Evolutionary conservation across 1,140 invertebrate species (phyloP).

Genomic region (Stegodyphus mimosarum): DNA sequence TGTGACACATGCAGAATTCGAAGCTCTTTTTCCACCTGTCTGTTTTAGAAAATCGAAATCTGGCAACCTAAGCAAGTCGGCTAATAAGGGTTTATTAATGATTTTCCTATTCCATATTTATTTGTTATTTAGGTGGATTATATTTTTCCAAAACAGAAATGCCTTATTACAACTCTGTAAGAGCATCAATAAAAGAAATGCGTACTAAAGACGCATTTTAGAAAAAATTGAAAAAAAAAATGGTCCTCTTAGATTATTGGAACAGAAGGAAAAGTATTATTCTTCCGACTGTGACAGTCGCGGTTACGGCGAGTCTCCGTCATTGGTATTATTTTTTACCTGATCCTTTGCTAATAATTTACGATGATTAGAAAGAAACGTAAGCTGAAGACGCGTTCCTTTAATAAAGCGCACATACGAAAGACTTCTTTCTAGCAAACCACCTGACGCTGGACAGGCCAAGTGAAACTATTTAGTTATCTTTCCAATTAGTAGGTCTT

Average conservation of each 20-base stretch:
- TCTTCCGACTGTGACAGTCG: slow-evolving; percentile 34
- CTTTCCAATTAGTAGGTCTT: slow-evolving; percentile 31
- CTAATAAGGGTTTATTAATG: slow-evolving; percentile 49
- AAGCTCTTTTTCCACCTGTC: not conserved
- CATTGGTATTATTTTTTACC: not conserved
- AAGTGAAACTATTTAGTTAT: slow-evolving; percentile 25
- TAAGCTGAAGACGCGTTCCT: not conserved
- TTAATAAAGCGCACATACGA: slow-evolving; percentile 1
- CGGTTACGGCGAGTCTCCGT: slow-evolving; percentile 20
- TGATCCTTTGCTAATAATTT: slow-evolving; percentile 49
- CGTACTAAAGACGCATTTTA: not conserved
- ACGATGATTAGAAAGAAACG: slow-evolving; percentile 30
- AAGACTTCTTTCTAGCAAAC: not conserved
- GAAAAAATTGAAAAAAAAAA: not conserved
- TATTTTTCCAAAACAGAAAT: slow-evolving; percentile 18
- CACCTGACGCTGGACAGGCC: not conserved
- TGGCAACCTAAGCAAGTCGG: not conserved
- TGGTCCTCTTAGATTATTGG: slow-evolving; percentile 23
- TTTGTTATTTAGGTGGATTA: slow-evolving; percentile 50
- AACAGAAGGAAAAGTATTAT: slow-evolving; percentile 18
- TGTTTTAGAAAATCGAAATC: not conserved
- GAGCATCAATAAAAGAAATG: slow-evolving; percentile 42
- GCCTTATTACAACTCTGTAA: slow-evolving; percentile 33
- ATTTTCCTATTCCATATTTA: slow-evolving; percentile 47
- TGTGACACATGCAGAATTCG: not conserved